Conservation (phyloP, 2,888 invertebrate species). For the Tenthredo mesomela region DNA sequence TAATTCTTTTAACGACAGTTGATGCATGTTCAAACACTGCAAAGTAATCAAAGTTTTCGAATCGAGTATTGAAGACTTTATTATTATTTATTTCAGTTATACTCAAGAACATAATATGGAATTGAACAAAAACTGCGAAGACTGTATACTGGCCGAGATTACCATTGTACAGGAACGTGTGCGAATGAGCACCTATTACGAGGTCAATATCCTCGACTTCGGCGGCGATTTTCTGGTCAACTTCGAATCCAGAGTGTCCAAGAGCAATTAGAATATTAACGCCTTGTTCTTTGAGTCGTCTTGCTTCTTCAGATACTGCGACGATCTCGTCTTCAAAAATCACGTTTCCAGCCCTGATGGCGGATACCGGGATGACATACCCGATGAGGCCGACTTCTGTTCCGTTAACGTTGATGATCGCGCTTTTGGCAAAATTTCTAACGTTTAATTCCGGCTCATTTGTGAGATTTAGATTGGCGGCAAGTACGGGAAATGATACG, state of each 20-base stretch:
- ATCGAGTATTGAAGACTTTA: background rate
- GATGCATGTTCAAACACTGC: background rate
- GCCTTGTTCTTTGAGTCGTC: slow-evolving; percentile 82
- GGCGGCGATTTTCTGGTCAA: slow-evolving; percentile 79
- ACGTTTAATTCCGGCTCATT: slow-evolving; percentile 82
- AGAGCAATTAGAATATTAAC: slow-evolving; percentile 91
- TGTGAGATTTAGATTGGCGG: slow-evolving; percentile 87
- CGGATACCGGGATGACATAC: slow-evolving; percentile 88
- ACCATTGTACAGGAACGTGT: slow-evolving; percentile 93
- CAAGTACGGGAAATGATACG: slow-evolving; percentile 86
- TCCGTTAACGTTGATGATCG: slow-evolving; percentile 83
- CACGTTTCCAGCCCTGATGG: slow-evolving; percentile 79
- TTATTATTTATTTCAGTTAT: too few species aligned
- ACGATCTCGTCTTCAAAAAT: slow-evolving; percentile 84
- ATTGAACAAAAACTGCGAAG: too few species aligned
- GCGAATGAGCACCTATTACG: slow-evolving; percentile 94
- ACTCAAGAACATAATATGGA: too few species aligned
- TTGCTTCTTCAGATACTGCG: slow-evolving; percentile 84
- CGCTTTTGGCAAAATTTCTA: slow-evolving; percentile 82
- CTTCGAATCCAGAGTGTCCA: slow-evolving; percentile 92
- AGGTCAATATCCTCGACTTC: slow-evolving; percentile 90
- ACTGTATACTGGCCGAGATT: slow-evolving; percentile 28
- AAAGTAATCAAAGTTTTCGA: background rate
- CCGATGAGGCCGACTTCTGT: slow-evolving; percentile 90
- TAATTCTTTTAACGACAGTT: too few species aligned